Base-by-base conservation (phyloP, 35 echinoderm and acorn worm genomes). In the Holothuria glaberrima region DNA sequence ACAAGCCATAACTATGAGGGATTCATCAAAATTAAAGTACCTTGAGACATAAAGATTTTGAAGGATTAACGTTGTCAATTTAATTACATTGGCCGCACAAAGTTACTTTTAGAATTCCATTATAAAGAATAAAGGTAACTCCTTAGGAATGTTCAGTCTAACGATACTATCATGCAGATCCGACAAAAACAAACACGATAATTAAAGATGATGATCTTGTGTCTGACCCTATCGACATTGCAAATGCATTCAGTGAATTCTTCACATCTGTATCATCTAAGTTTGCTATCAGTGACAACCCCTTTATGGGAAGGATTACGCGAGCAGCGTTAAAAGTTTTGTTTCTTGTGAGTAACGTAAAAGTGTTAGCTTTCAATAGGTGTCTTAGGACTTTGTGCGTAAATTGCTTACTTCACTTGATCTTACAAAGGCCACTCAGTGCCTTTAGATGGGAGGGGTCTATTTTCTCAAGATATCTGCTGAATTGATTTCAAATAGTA, bases 1-100 rank as follows among this genome's bases (percentile, higher is more conserved):
- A 75, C 27, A 33, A 6, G 27, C 27, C 30, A 75, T 29, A 36
- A 20, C 71, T 45, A 75, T 21, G 12, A 31, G 26, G 21, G 36
- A 75, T 45, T 75, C 21, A 75, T 32, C 71, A 33, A 32, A 75
- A 29, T 75, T 30, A 20, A 86, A 58, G 14, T 6, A 34, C 59
- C 59, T 5, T 7, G 82, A 34, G 29, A 61, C n/a, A 35, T 64
- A 63, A 4, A 62, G 59, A 86, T 86, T 62, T 65, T 86, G 83
- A 58, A 86, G 83, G 60, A 86, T 66, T 86, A 66, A 65, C 66
- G 83, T 86, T 14, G 59, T 62, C 30, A 62, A 31, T 63, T 46
- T 86, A 20, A 61, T 86, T 20, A 62, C 10, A 35, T 32, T 19
- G 83, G 83, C 83, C 18, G 65, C 0, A 12, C 30, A 62, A 24